Evolutionary conservation across 2,113 vertebrate species (phyloP), one percentile per base, ranked within the genome.

Genomic region (Sinocyclocheilus maitianheensis): DNA sequence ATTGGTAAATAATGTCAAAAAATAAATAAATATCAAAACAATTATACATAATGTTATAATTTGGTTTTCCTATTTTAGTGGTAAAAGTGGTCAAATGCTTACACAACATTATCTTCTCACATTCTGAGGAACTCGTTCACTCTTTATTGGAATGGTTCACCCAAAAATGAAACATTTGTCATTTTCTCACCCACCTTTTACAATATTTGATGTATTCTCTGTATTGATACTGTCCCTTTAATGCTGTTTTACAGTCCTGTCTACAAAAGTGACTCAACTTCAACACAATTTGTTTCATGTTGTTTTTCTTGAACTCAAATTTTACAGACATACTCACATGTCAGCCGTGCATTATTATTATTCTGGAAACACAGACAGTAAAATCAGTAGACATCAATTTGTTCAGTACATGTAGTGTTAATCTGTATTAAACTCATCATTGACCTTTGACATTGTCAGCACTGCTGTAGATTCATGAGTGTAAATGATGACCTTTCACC

Each of bases 401-500:
- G 22, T 46, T 74, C 40, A 43, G 69, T 40, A 72, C 65, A 34
- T 67, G 26, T 34, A 14, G 16, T 34, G 14, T 43, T 12, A 43
- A 40, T 43, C 26, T 18, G 26, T 34, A 34, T 34, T 34, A 69
- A 69, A 30, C 13, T 71, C 18, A 46, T 14, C 22, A 75, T 24
- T 43, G 20, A 20, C 20, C 22, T 74, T 62, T 63, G 5, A 46
- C 78, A 1, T 46, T 26, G n/a, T 48, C 22, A 43, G n/a, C 14
- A 14, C 12, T 78, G 10, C 26, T 37, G 20, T 10, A 51, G 43
- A 51, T 71, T 48, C 30, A 20, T 43, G 16, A 37, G 18, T 51
- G 13, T 55, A 30, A 77, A 63, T 10, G 8, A 85, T 91, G 77
- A 92, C 58, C n/a, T 85, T 53, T 81, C 78, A 14, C 82, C 55